phyloP scores from a whole-genome alignment of 35 echinoderm and acorn worm species.

The Apostichopus japonicus region DNA sequence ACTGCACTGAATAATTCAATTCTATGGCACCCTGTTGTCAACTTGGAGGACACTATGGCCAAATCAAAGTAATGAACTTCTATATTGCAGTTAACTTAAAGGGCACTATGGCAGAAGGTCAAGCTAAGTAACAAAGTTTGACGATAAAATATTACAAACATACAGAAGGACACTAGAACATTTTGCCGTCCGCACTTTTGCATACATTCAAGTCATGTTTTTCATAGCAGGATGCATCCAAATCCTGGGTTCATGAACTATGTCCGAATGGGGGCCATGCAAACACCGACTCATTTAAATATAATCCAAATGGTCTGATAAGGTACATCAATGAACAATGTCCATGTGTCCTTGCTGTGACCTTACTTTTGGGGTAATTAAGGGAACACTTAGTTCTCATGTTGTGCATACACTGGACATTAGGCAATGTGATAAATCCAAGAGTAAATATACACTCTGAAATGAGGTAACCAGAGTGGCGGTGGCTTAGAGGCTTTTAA shows the following conservation, averaged over 20 bases:
- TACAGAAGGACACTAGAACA: too few species aligned
- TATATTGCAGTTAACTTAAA: too few species aligned
- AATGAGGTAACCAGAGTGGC: background rate
- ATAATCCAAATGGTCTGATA: background rate
- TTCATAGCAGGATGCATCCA: too few species aligned
- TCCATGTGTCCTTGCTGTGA: slow-evolving; percentile 24
- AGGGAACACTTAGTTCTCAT: background rate
- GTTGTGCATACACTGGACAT: background rate
- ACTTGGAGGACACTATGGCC: too few species aligned
- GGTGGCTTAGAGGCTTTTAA: background rate
- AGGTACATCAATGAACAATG: background rate
- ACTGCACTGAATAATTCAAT: too few species aligned
- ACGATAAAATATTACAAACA: too few species aligned
- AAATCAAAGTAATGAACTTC: too few species aligned
- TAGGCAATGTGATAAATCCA: background rate
- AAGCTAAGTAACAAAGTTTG: too few species aligned
- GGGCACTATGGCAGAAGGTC: too few species aligned
- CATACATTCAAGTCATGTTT: too few species aligned
- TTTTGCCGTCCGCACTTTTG: too few species aligned
- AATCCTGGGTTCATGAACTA: background rate
- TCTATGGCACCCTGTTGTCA: too few species aligned
- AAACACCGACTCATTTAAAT: background rate
- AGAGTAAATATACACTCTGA: background rate
- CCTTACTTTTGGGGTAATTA: background rate
- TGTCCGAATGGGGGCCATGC: background rate